Conservation (phyloP, 2,797 vertebrate species). For the Pseudopleuronectes americanus region DNA sequence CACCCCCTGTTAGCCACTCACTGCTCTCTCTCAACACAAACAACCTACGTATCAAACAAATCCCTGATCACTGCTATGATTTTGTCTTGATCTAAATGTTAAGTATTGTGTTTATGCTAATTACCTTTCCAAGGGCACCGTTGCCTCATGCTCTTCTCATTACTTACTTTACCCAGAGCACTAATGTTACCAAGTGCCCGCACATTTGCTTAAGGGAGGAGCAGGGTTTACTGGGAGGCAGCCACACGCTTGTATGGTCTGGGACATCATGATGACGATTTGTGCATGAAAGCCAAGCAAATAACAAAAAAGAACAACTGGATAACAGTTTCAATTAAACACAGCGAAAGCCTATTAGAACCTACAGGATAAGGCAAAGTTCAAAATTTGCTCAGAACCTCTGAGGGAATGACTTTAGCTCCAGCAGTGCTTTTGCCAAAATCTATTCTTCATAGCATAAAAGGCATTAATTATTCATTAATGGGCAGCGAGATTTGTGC, state of each 20-base stretch:
- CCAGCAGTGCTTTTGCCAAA: slow-evolving; percentile 1
- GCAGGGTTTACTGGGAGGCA: slow-evolving; percentile 4
- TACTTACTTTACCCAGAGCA: slow-evolving; percentile 37
- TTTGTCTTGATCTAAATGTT: slow-evolving; percentile 41
- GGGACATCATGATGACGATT: slow-evolving; percentile 16
- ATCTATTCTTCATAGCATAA: slow-evolving; percentile 12
- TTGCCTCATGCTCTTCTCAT: slow-evolving; percentile 51
- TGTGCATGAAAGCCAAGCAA: slow-evolving; percentile 10
- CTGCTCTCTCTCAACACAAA: slow-evolving; percentile 13
- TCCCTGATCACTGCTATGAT: slow-evolving; percentile 14
- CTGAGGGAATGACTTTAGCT: background rate
- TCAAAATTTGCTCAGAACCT: background rate
- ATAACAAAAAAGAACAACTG: background rate
- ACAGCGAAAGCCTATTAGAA: background rate
- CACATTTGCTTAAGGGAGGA: slow-evolving; percentile 26
- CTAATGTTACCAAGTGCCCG: slow-evolving; percentile 46
- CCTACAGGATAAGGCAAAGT: background rate
- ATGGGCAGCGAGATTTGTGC: background rate
- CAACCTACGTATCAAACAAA: slow-evolving; percentile 21
- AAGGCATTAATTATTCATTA: background rate
- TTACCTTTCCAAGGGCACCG: slow-evolving; percentile 20
- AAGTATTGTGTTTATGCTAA: slow-evolving; percentile 28
- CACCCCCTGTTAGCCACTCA: slow-evolving; percentile 48
- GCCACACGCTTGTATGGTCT: slow-evolving; percentile 3
- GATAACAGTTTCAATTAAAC: background rate